Evolutionary conservation across 2,888 invertebrate species (phyloP), one percentile per base, ranked within the genome.

Genomic region (Drosophila austrosaltans): DNA sequence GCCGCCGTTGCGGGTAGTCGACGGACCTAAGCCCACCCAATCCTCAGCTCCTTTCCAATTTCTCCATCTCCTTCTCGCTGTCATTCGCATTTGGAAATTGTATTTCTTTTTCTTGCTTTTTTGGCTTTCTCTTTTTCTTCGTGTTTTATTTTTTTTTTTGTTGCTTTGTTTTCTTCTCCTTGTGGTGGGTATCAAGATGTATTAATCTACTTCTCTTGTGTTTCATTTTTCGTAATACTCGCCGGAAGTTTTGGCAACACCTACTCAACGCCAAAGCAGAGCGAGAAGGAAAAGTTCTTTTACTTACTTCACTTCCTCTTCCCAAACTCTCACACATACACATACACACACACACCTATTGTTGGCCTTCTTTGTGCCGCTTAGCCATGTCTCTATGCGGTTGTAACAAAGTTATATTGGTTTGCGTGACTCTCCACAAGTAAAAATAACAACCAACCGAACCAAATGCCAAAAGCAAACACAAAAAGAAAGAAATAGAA

Each of bases 391-490:
- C 77, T 76, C 75, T 79, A 80, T 86, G 88, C 80, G 88, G 85
- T 87, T 83, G 83, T 85, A 81, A 82, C 81, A 86, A 86, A 87
- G 87, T 85, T 87, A 86, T 86, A 86, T 87, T 87, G 85, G 87
- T 87, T 85, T 85, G 85, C 85, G 85, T 85, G 85, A 85, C 85
- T 85, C 79, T 85, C 82, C 85, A 87, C 87, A 87, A 85, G 86
- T 83, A 81, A 85, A 36, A 85, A 85, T 79, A 87, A 79, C 85
- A 85, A 87, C 81, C 87, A 85, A 79, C 74, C 79, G 68, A 75
- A 67, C 66, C 12, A 54, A 69, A 69, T 59, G 69, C 74, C 69
- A 69, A 75, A 87, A 87, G 79, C 77, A 84, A 84, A 83, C 81
- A 83, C 75, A 73, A 84, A 65, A 69, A 76, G 64, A 79, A 68